Evolutionary conservation across 2,797 vertebrate species (phyloP).

Genomic region (Enteromius thamalakanensis): DNA sequence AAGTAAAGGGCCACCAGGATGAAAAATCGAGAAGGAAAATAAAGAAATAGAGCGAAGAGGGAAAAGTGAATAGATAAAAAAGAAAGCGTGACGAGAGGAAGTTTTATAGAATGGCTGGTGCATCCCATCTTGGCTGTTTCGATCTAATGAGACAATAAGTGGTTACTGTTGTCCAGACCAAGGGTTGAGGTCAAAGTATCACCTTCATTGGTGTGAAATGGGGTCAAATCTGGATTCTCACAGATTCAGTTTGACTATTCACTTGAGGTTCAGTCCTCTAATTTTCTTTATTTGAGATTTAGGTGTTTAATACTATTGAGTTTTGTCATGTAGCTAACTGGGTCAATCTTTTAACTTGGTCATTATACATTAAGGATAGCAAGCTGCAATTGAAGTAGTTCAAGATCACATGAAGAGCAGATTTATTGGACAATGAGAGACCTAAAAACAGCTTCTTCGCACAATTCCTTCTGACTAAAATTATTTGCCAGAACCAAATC

Average conservation of each 20-base stretch:
- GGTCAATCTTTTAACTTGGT: slow-evolving; percentile 20
- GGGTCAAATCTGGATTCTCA: slow-evolving; percentile 24
- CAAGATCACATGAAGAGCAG: slow-evolving; percentile 7
- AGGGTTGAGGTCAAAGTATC: slow-evolving; percentile 48
- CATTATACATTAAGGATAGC: slow-evolving; percentile 38
- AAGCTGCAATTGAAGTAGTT: slow-evolving; percentile 9
- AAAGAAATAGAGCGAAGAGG: background rate
- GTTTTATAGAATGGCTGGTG: slow-evolving; percentile 18
- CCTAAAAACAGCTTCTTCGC: background rate
- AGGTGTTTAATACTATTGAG: background rate
- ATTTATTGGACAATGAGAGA: background rate
- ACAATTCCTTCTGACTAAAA: background rate
- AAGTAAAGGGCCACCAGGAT: background rate
- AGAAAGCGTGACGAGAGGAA: background rate
- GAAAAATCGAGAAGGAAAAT: slow-evolving; percentile 5
- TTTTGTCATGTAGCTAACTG: slow-evolving; percentile 39
- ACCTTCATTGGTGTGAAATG: slow-evolving; percentile 44
- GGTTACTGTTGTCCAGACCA: slow-evolving; percentile 45
- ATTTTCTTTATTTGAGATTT: background rate
- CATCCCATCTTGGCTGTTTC: slow-evolving; percentile 26
- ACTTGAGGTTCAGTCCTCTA: background rate
- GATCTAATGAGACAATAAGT: slow-evolving; percentile 54
- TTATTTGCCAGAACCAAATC: slow-evolving; percentile 10
- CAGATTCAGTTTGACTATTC: background rate
- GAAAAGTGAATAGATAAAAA: background rate